Evolutionary conservation across 2,113 vertebrate species (phyloP).

Genomic region (Circaetus cinerascens): DNA sequence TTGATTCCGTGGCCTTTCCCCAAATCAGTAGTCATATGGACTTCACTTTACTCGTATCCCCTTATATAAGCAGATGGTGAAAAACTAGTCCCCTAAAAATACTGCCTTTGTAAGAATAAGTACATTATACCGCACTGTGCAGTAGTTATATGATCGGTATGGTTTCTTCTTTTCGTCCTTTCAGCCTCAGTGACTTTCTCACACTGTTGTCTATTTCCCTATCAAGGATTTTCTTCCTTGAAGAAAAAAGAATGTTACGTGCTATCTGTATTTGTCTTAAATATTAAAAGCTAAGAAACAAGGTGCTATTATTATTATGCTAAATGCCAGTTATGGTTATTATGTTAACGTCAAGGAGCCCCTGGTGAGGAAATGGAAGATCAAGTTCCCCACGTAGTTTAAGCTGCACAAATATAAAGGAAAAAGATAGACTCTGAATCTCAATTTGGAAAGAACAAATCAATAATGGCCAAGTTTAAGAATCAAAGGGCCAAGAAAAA

Average conservation of each 20-base stretch:
- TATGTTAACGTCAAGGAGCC: neutral
- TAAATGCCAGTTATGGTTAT: neutral
- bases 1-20: neutral
- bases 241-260: neutral
- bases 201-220: neutral
- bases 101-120: neutral
- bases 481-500: neutral
- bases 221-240: neutral
- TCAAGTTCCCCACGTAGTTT: neutral
- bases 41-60: neutral
- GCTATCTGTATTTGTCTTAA: neutral
- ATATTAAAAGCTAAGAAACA: slow-evolving; percentile 22
- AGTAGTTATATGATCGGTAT: neutral
- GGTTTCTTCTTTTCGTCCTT: neutral
- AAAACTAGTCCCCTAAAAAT: neutral
- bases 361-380: neutral
- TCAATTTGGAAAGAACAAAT: neutral
- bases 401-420: neutral
- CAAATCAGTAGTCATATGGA: neutral
- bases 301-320: slow-evolving; percentile 4
- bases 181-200: neutral
- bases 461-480: neutral
- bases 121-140: neutral
- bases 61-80: neutral
- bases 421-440: neutral